A percentile compares a stretch with the other conserved stretches of the same genome.
Evolutionary conservation across 1,140 invertebrate genomes (phyloP).

Genomic region (Calephelis nemesis): DNA sequence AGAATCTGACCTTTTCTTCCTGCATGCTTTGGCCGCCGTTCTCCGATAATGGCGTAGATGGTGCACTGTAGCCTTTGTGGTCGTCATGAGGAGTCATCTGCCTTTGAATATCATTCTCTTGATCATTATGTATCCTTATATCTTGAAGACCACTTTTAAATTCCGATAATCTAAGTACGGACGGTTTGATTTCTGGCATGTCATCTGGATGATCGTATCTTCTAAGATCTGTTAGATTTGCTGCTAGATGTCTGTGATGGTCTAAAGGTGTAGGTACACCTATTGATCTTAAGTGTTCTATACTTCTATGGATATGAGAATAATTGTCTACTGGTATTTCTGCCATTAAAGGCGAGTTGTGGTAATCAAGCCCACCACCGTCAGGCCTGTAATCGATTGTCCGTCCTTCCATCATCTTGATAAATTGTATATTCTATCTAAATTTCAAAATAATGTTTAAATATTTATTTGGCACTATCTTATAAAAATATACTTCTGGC

Average conservation of each 20-base stretch:
- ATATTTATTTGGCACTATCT: slow-evolving; percentile 73
- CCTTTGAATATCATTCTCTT: slow-evolving; percentile 70
- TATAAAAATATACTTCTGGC: slow-evolving; percentile 69
- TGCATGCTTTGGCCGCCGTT: slow-evolving; percentile 80
- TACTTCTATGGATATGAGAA: slow-evolving; percentile 83
- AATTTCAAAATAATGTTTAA: slow-evolving; percentile 48
- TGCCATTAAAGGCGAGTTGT: slow-evolving; percentile 81
- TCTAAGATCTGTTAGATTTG: slow-evolving; percentile 75
- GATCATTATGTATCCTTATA: slow-evolving; percentile 60
- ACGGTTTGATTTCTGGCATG: slow-evolving; percentile 79
- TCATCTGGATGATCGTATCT: slow-evolving; percentile 77
- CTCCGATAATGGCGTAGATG: slow-evolving; percentile 82
- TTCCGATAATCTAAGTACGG: slow-evolving; percentile 74
- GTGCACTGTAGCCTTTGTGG: slow-evolving; percentile 79
- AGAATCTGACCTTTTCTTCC: slow-evolving; percentile 80
- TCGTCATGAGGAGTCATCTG: slow-evolving; percentile 72
- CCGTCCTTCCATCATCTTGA: slow-evolving; percentile 81
- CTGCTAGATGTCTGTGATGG: slow-evolving; percentile 72
- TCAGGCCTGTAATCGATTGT: slow-evolving; percentile 80
- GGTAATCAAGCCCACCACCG: slow-evolving; percentile 80
- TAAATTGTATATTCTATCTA: slow-evolving; percentile 65
- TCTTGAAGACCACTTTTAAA: slow-evolving; percentile 75
- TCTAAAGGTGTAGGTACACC: slow-evolving; percentile 80
- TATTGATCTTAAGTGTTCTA: slow-evolving; percentile 83
- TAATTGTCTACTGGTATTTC: slow-evolving; percentile 82